Evolutionary conservation across 2,888 invertebrate species (phyloP), one percentile per base, ranked within the genome.

Genomic region (Lepeophtheirus nordmannii): DNA sequence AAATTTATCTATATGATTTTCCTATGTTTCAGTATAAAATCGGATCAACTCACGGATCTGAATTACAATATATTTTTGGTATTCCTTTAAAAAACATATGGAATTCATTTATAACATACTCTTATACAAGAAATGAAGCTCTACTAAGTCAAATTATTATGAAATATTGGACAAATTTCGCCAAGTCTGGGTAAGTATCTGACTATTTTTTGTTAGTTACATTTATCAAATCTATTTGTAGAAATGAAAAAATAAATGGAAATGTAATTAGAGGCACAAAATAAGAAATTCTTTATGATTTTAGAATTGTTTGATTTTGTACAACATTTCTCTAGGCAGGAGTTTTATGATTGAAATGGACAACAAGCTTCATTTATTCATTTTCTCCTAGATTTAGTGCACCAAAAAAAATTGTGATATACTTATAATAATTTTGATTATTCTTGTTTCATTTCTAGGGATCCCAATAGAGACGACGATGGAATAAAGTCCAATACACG

Each of bases 11-110:
- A 57, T 57, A 20, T 53, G 7, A 5, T n/a, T 57, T 11, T 22
- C 20, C 7, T 57, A 5, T 57, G n/a, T 57, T 57, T 30, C 91
- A 74, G 87, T 92, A 71, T 90, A 90, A n/a, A 20, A 59, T 20
- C 46, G 61, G 38, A 39, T 41, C 56, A 41, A 62, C 62, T 10
- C 57, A 37, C 73, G 91, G 91, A 0, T 92, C 92, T 75, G 92
- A 92, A 73, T 76, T 92, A 69, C 86, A 90, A 2, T 92, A 91
- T 74, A 82, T 92, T 69, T 91, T 92, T 74, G 92, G 92, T 10
- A 90, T 90, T 9, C 91, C 92, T 0, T 79, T 92, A 17, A 86
- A 67, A 82, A 84, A 68, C 30, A 89, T 40, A 11, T 62, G 89
- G 78, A 90, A 90, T 76, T 83, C 85, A 59, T 68, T 67, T 67